Base-by-base conservation (phyloP, 2,888 invertebrate genomes). In the Philaethria dido region DNA sequence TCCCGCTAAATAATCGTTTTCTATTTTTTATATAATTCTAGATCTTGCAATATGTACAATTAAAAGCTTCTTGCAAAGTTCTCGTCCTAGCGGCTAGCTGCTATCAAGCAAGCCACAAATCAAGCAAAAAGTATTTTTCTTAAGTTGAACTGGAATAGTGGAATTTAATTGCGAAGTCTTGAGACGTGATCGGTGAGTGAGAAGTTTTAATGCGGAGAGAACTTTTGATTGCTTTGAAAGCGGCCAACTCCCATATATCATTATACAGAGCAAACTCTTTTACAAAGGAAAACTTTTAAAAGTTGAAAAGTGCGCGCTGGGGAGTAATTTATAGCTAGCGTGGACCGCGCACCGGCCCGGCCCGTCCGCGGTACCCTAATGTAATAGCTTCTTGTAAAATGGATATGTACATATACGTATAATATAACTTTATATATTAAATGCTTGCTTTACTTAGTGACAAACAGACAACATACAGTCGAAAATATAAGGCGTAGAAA, bases 141-240 rank as follows among this genome's bases (percentile, higher is more conserved):
- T 25, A 60, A 60, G 11, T 65, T 25, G 5, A 55, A 22, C 62
- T 20, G 57, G 29, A 62, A 50, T 59, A 62, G 48, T 62, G 62
- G 47, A 66, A 62, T 66, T 66, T 62, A 66, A 66, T 66, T 66
- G 62, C 47, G 66, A 50, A 62, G 62, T 59, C 50, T 47, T 42
- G 48, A 62, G 61, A 62, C 57, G 62, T 66, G 62, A 36, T 62
- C 62, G 66, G 55, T 42, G 66, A 48, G 62, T 57, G 42, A 39
- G 47, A 66, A 66, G 62, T 66, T 66, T 66, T 55, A 62, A 50
- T 65, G 50, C 50, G 50, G 47, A 59, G 33, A 52, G 44, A 65
- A 65, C 64, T 65, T 65, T 65, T 65, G 64, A 65, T 65, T 65
- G 64, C 50, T 65, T 65, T 65, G 44, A 60, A 50, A 59, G 50